Conservation (phyloP, 2,113 vertebrate species). For the Gavialis gangeticus region DNA sequence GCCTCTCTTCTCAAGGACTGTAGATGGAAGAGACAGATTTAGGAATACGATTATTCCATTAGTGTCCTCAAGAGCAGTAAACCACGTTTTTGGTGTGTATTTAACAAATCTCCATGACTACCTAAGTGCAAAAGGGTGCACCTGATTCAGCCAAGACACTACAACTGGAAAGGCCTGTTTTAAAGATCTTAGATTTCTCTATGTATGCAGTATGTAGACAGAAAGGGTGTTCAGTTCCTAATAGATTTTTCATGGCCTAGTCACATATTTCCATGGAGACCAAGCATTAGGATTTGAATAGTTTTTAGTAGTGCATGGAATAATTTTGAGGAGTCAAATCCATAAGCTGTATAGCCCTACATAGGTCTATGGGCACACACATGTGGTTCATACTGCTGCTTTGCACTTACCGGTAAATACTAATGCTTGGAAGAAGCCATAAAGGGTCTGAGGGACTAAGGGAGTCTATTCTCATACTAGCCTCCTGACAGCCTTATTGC, state of each 20-base stretch:
- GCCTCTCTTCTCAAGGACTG: not conserved
- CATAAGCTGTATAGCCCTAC: not conserved
- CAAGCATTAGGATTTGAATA: not conserved
- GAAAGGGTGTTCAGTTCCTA: not conserved
- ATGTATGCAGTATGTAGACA: not conserved
- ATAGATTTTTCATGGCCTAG: not conserved
- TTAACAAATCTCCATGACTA: not conserved
- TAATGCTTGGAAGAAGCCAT: not conserved
- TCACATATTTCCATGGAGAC: not conserved
- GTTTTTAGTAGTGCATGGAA: not conserved
- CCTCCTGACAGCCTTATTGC: slow-evolving; percentile 62
- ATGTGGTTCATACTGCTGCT: not conserved
- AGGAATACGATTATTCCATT: not conserved
- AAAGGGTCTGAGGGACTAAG: not conserved
- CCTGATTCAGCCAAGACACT: not conserved
- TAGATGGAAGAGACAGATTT: not conserved
- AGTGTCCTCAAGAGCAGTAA: not conserved
- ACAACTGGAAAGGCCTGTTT: not conserved
- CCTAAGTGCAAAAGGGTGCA: not conserved
- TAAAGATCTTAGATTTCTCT: not conserved
- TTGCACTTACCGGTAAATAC: not conserved
- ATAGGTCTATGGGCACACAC: not conserved
- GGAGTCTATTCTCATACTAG: slow-evolving; percentile 27
- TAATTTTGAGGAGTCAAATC: not conserved
- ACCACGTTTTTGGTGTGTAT: not conserved